Conservation (phyloP, 2,888 invertebrate genomes). For the Hirtodrosophila confusa region DNA sequence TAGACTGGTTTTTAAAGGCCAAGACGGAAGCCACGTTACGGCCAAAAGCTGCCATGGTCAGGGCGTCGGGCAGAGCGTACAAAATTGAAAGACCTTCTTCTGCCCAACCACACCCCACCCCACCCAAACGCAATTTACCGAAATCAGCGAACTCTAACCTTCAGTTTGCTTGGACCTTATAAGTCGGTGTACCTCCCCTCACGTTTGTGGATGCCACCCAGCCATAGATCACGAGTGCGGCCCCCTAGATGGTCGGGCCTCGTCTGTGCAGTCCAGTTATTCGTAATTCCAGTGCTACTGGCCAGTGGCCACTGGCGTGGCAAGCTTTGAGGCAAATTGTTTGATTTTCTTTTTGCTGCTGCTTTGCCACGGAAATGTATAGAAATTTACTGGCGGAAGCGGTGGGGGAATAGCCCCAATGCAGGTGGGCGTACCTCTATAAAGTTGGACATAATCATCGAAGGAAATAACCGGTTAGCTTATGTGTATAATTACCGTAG, state of each 20-base stretch:
- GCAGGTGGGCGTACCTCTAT: constrained; percentile 36
- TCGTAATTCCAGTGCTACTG: constrained; percentile 18
- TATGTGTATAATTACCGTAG: background rate
- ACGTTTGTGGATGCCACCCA: constrained; percentile 12
- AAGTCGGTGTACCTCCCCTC: constrained; percentile 3
- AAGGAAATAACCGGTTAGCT: constrained; percentile 2
- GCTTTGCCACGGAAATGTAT: constrained; percentile 57
- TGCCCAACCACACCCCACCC: background rate
- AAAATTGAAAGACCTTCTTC: constrained; percentile 3
- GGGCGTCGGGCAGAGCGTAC: constrained; percentile 50
- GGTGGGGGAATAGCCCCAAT: constrained; percentile 40
- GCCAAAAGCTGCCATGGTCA: constrained; percentile 22
- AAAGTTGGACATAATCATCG: constrained; percentile 14
- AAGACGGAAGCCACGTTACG: constrained; percentile 64
- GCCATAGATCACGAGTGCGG: constrained; percentile 53
- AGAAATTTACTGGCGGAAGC: constrained; percentile 52
- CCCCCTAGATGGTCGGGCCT: constrained; percentile 21
- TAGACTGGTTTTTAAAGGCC: constrained; percentile 1
- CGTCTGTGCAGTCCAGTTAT: background rate
- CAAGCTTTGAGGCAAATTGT: constrained; percentile 57
- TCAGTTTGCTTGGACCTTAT: constrained; percentile 31
- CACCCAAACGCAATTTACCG: constrained; percentile 25
- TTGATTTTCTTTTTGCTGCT: constrained; percentile 46
- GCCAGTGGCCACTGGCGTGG: constrained; percentile 31
- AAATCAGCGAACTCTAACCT: constrained; percentile 76